phyloP scores from a whole-genome alignment of 2,113 vertebrate genomes.

The Chiloscyllium plagiosum region DNA sequence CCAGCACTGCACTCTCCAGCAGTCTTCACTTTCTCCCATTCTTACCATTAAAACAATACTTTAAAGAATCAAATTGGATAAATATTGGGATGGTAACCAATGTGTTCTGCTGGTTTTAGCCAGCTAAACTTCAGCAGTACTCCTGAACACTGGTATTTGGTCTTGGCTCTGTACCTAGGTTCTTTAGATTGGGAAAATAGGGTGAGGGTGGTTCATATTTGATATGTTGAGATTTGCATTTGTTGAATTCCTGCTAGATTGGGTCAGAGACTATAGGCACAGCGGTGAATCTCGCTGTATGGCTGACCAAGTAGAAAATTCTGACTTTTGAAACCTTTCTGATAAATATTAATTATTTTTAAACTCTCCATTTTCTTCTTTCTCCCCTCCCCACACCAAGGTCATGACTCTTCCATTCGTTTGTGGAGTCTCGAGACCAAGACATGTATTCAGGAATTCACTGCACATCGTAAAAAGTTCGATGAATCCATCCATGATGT shows the following conservation, averaged over 20 bases:
- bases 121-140: background rate
- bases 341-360: background rate
- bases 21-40: background rate
- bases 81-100: background rate
- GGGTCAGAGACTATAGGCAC: background rate
- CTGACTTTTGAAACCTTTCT: background rate
- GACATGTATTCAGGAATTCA: constrained; percentile 98
- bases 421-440: constrained; percentile 99
- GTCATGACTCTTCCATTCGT: constrained; percentile 97
- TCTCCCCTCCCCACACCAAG: constrained; percentile 52
- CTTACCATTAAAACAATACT: background rate
- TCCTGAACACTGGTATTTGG: background rate
- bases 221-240: background rate
- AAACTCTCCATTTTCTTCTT: constrained; percentile 25
- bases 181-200: background rate
- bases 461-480: constrained; percentile 95
- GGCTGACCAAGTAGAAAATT: background rate
- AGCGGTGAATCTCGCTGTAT: background rate
- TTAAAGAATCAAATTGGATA: background rate
- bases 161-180: background rate
- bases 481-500: constrained; percentile 97
- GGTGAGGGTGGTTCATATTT: background rate
- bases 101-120: background rate
- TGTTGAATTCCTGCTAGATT: background rate
- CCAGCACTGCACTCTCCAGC: too few species aligned